A percentile compares a stretch with the other conserved stretches of the same genome.
These are phyloP conservation scores for Aphis gossypii DNA, from an alignment of 1,140 invertebrate species.

Conservation along the genomic window DNA sequence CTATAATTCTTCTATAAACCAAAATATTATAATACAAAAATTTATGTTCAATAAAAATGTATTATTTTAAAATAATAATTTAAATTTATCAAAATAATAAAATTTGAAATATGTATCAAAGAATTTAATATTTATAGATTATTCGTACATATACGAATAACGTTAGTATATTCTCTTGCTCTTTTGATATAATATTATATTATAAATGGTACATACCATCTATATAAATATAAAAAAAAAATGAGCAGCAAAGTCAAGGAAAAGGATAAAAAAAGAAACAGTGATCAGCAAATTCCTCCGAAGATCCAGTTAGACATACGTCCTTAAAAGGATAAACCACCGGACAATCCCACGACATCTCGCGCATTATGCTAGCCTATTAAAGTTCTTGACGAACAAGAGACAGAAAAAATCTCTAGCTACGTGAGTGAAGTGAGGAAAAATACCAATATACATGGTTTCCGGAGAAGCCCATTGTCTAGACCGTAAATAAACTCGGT, in stretches of 20 bases:
- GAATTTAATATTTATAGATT: not conserved
- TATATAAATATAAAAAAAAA: not conserved
- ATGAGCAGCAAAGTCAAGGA: not conserved
- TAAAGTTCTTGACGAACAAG: conserved; percentile 47
- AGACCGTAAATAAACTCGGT: conserved; percentile 25
- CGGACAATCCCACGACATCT: conserved; percentile 49
- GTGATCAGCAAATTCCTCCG: conserved; percentile 32
- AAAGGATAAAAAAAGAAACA: conserved; percentile 48
- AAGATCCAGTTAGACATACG: conserved; percentile 40
- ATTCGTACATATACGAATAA: not conserved
- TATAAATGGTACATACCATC: not conserved
- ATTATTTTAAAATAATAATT: not conserved
- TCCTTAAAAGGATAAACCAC: conserved; percentile 56
- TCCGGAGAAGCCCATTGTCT: conserved; percentile 32
- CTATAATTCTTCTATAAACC: not conserved
- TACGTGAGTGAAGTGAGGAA: conserved; percentile 24
- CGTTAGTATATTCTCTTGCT: not conserved
- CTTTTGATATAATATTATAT: not conserved
- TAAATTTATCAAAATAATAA: not conserved
- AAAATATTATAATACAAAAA: not conserved
- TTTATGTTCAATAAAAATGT: not conserved
- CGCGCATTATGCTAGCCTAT: conserved; percentile 25
- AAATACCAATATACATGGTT: not conserved
- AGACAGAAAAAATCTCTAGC: conserved; percentile 38
- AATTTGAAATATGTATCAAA: not conserved